phyloP scores from a whole-genome alignment of 2,888 invertebrate species.

The Orchesella flavescens region DNA sequence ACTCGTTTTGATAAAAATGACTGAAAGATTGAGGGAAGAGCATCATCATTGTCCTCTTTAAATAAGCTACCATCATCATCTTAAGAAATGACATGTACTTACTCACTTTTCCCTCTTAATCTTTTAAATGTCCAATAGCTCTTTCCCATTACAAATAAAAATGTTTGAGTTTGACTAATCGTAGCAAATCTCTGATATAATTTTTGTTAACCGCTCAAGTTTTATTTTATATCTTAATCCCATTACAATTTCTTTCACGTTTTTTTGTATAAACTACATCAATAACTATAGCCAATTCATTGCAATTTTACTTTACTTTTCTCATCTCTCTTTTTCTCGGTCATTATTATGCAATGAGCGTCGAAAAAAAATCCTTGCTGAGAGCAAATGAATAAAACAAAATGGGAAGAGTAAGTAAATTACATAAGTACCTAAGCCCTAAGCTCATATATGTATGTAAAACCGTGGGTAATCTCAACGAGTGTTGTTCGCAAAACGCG shows the following conservation, averaged over 20 bases:
- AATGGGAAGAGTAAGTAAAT: background rate
- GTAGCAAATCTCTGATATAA: background rate
- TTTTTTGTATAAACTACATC: background rate
- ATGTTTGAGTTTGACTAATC: too few relatives aligned
- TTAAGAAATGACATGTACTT: too few relatives aligned
- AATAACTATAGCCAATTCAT: too few relatives aligned
- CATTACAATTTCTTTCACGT: conserved; percentile 16
- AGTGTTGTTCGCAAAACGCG: background rate
- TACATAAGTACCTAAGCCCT: too few relatives aligned
- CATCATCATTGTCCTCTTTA: too few relatives aligned
- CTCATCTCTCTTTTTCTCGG: conserved; percentile 1
- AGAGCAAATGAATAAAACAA: background rate
- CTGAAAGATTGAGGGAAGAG: too few relatives aligned
- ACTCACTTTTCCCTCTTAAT: too few relatives aligned
- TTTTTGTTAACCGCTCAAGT: conserved; percentile 24
- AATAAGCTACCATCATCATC: too few relatives aligned
- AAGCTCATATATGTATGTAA: background rate
- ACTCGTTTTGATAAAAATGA: too few relatives aligned
- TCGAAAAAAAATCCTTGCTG: background rate
- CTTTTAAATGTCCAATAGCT: too few relatives aligned
- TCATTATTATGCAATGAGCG: conserved; percentile 28
- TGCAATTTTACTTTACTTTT: background rate
- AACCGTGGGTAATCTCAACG: background rate
- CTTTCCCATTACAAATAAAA: too few relatives aligned
- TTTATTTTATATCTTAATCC: conserved; percentile 27